Conservation (phyloP, 2,888 invertebrate species). For the Rhimphoctona megacephalus region DNA sequence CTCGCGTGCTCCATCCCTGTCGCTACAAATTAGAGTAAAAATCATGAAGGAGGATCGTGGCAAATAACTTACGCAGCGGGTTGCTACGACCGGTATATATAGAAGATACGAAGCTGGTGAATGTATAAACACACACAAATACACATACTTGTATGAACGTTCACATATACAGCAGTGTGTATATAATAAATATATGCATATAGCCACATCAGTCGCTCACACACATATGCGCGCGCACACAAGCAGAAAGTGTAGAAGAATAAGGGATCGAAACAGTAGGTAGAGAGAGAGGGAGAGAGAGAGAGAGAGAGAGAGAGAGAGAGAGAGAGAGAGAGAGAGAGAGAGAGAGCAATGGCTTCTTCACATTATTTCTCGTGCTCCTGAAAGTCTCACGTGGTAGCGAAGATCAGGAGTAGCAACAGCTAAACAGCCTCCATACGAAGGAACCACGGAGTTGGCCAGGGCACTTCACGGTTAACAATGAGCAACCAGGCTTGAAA, state of each 20-base stretch:
- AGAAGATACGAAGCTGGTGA: slow-evolving; percentile 46
- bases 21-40: slow-evolving; percentile 84
- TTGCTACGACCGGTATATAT: slow-evolving; percentile 71
- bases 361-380: slow-evolving; percentile 29
- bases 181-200: neutral
- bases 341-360: slow-evolving; percentile 58
- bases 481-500: slow-evolving; percentile 74
- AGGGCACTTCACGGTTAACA: slow-evolving; percentile 71
- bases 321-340: slow-evolving; percentile 59
- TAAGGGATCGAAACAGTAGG: slow-evolving; percentile 44
- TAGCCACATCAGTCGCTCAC: neutral
- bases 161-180: neutral
- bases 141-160: neutral
- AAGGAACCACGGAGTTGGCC: slow-evolving; percentile 32
- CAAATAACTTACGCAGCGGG: slow-evolving; percentile 83
- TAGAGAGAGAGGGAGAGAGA: slow-evolving; percentile 42
- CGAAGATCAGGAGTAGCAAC: slow-evolving; percentile 38
- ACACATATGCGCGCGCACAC: slow-evolving; percentile 6
- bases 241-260: slow-evolving; percentile 27
- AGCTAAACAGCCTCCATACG: slow-evolving; percentile 46
- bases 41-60: slow-evolving; percentile 83
- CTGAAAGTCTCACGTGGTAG: slow-evolving; percentile 35
- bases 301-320: slow-evolving; percentile 58
- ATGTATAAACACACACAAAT: slow-evolving; percentile 67
- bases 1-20: slow-evolving; percentile 83